These are phyloP conservation scores for Sminthurides aquaticus DNA, from an alignment of 2,888 invertebrate genomes.

Conservation along the genomic window DNA sequence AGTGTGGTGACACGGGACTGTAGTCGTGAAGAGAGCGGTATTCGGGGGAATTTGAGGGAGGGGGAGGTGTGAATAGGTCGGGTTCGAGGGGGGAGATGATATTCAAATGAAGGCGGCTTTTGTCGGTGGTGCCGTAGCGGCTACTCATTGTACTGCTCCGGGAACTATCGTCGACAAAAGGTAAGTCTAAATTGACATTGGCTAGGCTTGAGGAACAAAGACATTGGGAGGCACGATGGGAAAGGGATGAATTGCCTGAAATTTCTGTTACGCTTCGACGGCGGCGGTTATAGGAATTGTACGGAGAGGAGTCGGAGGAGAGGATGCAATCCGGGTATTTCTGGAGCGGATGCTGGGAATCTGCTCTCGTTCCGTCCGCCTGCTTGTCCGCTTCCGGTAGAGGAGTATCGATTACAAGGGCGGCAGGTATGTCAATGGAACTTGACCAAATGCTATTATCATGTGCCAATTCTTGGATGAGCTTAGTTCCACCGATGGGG, in stretches of 20 bases:
- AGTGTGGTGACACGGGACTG: constrained; percentile 13
- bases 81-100: not conserved
- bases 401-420: not conserved
- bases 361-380: not conserved
- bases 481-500: not conserved
- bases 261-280: constrained; percentile 6
- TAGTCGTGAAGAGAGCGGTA: not conserved
- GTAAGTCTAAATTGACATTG: constrained; percentile 20
- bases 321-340: too few relatives aligned
- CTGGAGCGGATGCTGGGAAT: too few relatives aligned
- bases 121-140: not conserved
- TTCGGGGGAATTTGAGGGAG: not conserved
- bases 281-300: too few relatives aligned
- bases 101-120: not conserved
- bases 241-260: not conserved
- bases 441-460: not conserved
- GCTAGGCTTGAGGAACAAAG: not conserved
- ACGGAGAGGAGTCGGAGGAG: too few relatives aligned
- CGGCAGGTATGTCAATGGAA: not conserved
- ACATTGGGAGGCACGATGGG: not conserved
- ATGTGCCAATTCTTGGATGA: not conserved
- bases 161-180: constrained; percentile 21
- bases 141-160: constrained; percentile 17
- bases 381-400: constrained; percentile 2
- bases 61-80: not conserved